Evolutionary conservation across 2,797 vertebrate genomes (phyloP), one percentile per base, ranked within the genome.

Genomic region (Hemibagrus guttatus): DNA sequence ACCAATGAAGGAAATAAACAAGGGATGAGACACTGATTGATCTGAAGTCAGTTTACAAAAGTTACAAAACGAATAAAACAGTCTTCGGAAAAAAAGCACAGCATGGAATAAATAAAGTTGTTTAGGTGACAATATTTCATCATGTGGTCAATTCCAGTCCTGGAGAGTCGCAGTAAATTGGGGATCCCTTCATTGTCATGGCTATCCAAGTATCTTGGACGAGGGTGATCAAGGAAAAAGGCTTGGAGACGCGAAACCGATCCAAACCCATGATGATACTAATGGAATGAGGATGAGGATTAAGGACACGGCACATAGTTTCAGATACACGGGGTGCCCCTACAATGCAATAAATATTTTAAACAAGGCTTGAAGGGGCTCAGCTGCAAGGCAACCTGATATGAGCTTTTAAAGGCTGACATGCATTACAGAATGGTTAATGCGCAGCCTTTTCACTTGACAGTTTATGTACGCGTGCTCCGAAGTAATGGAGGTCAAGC

Each of bases 311-410:
- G 61, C 52, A 79, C 52, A 68, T 56, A 49, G 56, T 49, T 87
- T 74, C 26, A 59, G 49, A 59, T 78, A 87, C 66, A 74, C 52
- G 19, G n/a, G 6, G 16, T 17, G 23, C 19, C 63, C 35, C 13
- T 26, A 74, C 69, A 42, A 59, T 23, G 68, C 39, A 61, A 81
- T 85, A 87, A 87, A 87, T 84, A 87, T 87, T 87, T 87, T n/a
- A 87, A 75, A 81, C 68, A 56, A 72, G 69, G 81, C 63, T 85
- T 71, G 79, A 26, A 85, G 54, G 79, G 23, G 31, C 71, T 64
- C 64, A 66, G 68, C 68, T 61, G 46, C 31, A 16, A 86, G 76
- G 75, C 87, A 84, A 68, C 76, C 49, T 39, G 59, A 80, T 54
- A 87, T 81, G 69, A 76, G 81, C 84, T 80, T 72, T 81, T 87